Conservation (phyloP, 2,113 vertebrate genomes). For the Sterrhoptilus dennistouni region DNA sequence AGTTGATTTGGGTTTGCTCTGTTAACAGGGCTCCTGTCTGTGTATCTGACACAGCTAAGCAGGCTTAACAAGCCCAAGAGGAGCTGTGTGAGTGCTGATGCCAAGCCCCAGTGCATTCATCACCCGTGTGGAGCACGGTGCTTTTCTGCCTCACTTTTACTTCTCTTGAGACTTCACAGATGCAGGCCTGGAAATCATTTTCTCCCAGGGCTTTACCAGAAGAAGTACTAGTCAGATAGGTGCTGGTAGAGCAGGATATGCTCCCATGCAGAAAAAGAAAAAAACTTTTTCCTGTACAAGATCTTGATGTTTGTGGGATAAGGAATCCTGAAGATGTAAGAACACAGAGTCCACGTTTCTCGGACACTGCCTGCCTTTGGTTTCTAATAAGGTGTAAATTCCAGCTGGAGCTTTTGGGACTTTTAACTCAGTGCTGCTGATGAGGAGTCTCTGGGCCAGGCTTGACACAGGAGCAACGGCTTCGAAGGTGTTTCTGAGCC, state of each 20-base stretch:
- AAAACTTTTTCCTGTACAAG: accelerated
- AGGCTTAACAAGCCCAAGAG: not conserved
- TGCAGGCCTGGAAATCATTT: not conserved
- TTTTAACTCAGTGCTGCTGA: not conserved
- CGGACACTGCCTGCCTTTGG: not conserved
- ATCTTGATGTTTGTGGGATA: not conserved
- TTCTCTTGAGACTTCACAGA: not conserved
- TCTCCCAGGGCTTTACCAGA: not conserved
- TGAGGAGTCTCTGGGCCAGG: not conserved
- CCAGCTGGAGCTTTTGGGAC: not conserved
- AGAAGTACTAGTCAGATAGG: accelerated
- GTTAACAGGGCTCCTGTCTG: not conserved
- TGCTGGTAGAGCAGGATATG: not conserved
- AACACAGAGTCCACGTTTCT: not conserved
- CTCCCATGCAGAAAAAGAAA: not conserved
- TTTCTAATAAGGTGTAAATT: not conserved
- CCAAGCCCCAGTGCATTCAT: not conserved
- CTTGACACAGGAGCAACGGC: not conserved
- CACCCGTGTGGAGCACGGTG: accelerated
- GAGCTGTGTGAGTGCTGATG: not conserved
- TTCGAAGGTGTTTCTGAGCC: not conserved
- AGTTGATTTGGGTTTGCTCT: not conserved
- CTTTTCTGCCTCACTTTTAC: not conserved
- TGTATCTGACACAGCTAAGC: not conserved
- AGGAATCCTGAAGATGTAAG: not conserved